These are phyloP conservation scores for Andrena fulva DNA, from an alignment of 2,888 invertebrate genomes.

Conservation along the genomic window DNA sequence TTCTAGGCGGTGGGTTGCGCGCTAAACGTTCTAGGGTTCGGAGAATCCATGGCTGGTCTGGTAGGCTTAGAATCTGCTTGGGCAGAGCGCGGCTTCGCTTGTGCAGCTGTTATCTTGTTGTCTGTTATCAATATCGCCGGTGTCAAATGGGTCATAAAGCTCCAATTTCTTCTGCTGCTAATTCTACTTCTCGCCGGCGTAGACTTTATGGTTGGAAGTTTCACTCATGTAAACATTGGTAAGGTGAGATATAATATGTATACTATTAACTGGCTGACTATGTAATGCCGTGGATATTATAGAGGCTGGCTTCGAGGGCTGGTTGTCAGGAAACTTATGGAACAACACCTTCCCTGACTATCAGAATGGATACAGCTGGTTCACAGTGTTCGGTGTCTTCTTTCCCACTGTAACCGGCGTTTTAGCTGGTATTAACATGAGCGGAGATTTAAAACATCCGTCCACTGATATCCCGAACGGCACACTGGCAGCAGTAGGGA, in stretches of 20 bases:
- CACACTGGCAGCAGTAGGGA: conserved; percentile 95
- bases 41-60: conserved; percentile 96
- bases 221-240: conserved; percentile 91
- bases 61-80: conserved; percentile 90
- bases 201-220: conserved; percentile 97
- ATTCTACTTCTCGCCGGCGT: conserved; percentile 94
- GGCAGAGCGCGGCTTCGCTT: conserved; percentile 95
- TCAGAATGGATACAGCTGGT: conserved; percentile 94
- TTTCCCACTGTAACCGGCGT: conserved; percentile 99
- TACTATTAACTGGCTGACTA: not conserved
- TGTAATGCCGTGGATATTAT: conserved; percentile 63
- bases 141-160: conserved; percentile 98
- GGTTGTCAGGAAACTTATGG: conserved; percentile 91
- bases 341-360: conserved; percentile 94
- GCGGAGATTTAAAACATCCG: conserved; percentile 96
- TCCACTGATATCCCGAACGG: conserved; percentile 97
- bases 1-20: conserved; percentile 97
- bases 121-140: conserved; percentile 97
- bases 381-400: conserved; percentile 98
- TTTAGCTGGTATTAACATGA: conserved; percentile 99
- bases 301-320: conserved; percentile 95
- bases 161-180: conserved; percentile 95
- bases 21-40: conserved; percentile 97
- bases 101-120: conserved; percentile 93
- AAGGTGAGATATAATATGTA: conserved; percentile 73